Evolutionary conservation across 2,113 vertebrate species (phyloP).

Genomic region (Coptodon rendalli): DNA sequence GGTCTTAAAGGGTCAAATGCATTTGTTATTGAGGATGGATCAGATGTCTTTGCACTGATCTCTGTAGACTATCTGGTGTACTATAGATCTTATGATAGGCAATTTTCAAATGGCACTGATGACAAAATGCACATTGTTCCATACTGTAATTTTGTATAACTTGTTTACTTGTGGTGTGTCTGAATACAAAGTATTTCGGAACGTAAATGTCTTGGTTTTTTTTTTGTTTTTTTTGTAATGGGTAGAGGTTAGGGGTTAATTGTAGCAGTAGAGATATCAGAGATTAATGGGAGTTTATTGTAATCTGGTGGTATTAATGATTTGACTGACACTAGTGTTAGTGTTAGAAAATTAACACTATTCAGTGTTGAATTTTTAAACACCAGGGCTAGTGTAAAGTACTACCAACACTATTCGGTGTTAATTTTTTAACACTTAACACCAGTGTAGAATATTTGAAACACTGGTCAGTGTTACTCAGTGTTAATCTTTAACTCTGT

Average conservation of each 20-base stretch:
- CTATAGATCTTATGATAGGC: background rate
- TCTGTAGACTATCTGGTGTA: background rate
- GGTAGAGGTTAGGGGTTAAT: background rate
- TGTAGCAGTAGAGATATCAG: background rate
- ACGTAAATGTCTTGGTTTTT: accelerated
- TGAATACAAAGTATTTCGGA: background rate
- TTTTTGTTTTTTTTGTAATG: background rate
- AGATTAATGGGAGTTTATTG: background rate
- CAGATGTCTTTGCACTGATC: too few species aligned
- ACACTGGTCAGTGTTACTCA: too few species aligned
- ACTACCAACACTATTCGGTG: background rate
- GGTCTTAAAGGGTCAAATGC: too few species aligned
- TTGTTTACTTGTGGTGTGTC: background rate
- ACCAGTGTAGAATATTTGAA: too few species aligned
- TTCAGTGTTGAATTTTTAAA: too few species aligned
- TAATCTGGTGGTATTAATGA: too few species aligned
- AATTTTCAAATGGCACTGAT: background rate
- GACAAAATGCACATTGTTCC: background rate
- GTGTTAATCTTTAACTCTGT: too few species aligned
- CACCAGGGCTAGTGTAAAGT: background rate
- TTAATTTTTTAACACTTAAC: too few species aligned
- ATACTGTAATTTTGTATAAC: background rate
- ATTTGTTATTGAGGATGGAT: too few species aligned
- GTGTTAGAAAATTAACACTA: too few species aligned
- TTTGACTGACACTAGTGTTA: too few species aligned